Conservation (phyloP, 2,888 invertebrate species). For the Trypoxylon attenuatum region DNA sequence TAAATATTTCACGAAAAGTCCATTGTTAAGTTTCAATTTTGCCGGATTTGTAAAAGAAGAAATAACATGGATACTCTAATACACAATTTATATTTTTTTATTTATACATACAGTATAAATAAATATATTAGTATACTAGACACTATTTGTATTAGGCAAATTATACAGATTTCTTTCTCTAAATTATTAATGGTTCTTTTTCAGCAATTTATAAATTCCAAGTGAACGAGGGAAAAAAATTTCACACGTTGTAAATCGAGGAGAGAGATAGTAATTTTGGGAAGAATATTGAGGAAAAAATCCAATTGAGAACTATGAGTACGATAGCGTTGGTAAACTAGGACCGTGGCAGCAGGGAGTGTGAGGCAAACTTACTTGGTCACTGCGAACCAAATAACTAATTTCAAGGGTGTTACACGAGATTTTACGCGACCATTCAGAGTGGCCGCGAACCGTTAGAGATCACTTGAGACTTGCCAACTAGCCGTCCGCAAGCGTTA, state of each 20-base stretch:
- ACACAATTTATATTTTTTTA: too few relatives aligned
- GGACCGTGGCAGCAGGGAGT: background rate
- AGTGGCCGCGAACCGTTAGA: conserved; percentile 3
- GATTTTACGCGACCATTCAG: background rate
- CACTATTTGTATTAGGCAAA: too few relatives aligned
- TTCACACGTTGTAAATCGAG: too few relatives aligned
- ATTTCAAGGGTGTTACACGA: conserved; percentile 1
- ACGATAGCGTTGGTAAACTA: background rate
- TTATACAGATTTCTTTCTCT: too few relatives aligned
- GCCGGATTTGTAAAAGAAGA: too few relatives aligned
- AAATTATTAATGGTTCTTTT: background rate
- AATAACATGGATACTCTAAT: too few relatives aligned
- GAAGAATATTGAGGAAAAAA: background rate
- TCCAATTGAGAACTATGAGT: background rate
- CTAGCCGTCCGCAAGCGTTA: background rate
- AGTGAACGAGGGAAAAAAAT: background rate
- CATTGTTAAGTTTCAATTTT: too few relatives aligned
- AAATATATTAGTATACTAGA: too few relatives aligned
- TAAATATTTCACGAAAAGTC: too few relatives aligned
- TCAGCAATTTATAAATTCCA: conserved; percentile 9
- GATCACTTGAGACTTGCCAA: conserved; percentile 12
- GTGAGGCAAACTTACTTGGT: background rate
- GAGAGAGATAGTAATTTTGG: too few relatives aligned
- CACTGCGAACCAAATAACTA: background rate
- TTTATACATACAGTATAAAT: too few relatives aligned